Percentiles rank a stretch among this genome's conserved stretches.
Conservation (phyloP, 2,797 vertebrate genomes). For the Scarus forsteni region DNA sequence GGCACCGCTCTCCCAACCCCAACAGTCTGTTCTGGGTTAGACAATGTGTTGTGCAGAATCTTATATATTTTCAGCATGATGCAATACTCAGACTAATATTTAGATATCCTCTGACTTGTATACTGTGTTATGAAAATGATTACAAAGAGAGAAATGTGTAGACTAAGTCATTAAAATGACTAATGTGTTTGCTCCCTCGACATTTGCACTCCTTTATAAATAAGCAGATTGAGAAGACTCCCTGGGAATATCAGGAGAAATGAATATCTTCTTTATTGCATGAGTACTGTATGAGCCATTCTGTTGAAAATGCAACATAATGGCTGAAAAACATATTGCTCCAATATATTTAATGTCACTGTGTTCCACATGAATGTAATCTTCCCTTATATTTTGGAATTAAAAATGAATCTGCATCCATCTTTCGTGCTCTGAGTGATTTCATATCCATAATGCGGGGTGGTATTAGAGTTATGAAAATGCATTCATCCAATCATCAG, state of each 20-base stretch:
- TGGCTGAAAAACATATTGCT: constrained; percentile 35
- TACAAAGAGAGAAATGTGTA: constrained; percentile 19
- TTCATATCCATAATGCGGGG: constrained; percentile 30
- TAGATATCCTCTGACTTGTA: constrained; percentile 32
- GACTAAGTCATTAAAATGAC: constrained; percentile 16
- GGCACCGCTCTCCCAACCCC: constrained; percentile 4
- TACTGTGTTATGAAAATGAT: constrained; percentile 29
- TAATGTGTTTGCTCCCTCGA: constrained; percentile 28
- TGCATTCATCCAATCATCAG: constrained; percentile 26
- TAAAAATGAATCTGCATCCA: constrained; percentile 59
- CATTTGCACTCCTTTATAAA: constrained; percentile 44
- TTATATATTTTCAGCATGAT: constrained; percentile 56
- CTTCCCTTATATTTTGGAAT: constrained; percentile 48
- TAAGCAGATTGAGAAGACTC: constrained; percentile 10
- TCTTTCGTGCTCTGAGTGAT: constrained; percentile 18
- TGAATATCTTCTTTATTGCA: constrained; percentile 52
- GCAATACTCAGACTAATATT: constrained; percentile 39
- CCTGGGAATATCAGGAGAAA: constrained; percentile 17
- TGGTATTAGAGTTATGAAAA: constrained; percentile 32
- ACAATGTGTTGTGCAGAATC: constrained; percentile 32
- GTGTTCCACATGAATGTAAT: constrained; percentile 58
- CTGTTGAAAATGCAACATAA: constrained; percentile 13
- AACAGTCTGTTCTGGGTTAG: constrained; percentile 11
- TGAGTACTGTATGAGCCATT: constrained; percentile 42
- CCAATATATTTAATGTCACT: constrained; percentile 36